Evolutionary conservation across 2,113 vertebrate genomes (phyloP).

Genomic region (Leptobrachium leishanense): DNA sequence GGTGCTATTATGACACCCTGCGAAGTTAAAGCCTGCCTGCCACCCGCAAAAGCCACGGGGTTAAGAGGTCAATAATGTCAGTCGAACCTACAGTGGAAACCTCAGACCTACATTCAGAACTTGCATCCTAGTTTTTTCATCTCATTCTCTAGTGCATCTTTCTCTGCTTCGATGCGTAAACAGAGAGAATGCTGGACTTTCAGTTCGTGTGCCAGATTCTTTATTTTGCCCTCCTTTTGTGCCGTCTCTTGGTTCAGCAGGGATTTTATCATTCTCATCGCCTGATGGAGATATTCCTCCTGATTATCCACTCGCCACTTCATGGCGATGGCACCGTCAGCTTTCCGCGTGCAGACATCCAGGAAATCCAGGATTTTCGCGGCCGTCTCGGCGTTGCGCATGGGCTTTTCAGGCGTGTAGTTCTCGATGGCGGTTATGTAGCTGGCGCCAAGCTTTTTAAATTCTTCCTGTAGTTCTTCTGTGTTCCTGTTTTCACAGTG

Average conservation of each 20-base stretch:
- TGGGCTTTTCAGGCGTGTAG: neutral
- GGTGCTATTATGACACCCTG: too few relatives aligned
- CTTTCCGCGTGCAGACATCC: slow-evolving; percentile 5
- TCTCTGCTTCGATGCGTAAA: too few relatives aligned
- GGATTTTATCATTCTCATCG: neutral
- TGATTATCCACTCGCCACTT: neutral
- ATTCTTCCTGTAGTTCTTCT: too few relatives aligned
- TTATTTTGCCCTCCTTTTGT: neutral
- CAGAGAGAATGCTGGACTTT: too few relatives aligned
- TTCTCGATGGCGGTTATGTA: neutral
- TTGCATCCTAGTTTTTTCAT: too few relatives aligned
- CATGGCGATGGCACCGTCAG: neutral
- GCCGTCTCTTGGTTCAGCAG: neutral
- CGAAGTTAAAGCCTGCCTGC: too few relatives aligned
- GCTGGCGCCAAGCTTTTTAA: neutral
- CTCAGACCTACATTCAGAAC: too few relatives aligned
- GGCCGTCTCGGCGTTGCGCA: neutral
- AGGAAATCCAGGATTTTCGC: neutral
- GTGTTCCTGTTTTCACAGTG: neutral
- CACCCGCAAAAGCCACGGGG: too few relatives aligned
- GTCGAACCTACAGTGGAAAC: too few relatives aligned
- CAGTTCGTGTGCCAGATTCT: neutral
- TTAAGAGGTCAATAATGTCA: too few relatives aligned
- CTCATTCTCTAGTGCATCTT: too few relatives aligned
- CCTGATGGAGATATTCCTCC: neutral